These are phyloP conservation scores for Paedocypris micromegethes DNA, from an alignment of 2,797 vertebrate genomes.

Conservation along the genomic window DNA sequence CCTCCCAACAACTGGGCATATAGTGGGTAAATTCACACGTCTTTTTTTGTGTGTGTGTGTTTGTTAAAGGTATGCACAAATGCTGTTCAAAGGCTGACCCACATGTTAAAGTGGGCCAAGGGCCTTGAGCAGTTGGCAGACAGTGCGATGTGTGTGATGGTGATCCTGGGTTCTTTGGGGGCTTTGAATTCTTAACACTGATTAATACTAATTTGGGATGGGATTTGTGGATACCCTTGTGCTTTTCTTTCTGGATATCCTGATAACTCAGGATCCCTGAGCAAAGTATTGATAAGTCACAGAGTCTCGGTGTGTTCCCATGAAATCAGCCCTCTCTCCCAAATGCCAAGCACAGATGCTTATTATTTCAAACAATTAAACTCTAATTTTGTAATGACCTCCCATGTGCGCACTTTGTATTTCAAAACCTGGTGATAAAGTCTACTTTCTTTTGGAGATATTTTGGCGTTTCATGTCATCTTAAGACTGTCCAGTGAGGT, in stretches of 20 bases:
- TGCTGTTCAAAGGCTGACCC: constrained; percentile 58
- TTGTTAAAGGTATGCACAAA: constrained; percentile 9
- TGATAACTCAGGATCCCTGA: too few species aligned
- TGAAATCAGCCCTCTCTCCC: too few species aligned
- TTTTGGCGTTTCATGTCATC: background rate
- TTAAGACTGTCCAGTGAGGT: constrained; percentile 30
- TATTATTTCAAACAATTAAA: too few species aligned
- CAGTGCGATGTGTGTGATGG: constrained; percentile 41
- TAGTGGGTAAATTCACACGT: too few species aligned
- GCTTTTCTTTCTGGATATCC: background rate
- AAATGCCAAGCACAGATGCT: too few species aligned
- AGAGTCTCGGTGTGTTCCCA: too few species aligned
- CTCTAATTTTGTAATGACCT: too few species aligned
- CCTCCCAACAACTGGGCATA: too few species aligned
- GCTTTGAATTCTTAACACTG: background rate
- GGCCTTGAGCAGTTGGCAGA: constrained; percentile 63
- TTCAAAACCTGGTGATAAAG: background rate
- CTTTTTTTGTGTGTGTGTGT: constrained; percentile 3
- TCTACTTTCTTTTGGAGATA: background rate
- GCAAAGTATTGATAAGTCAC: too few species aligned
- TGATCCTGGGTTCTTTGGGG: background rate
- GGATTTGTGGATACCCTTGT: constrained; percentile 18
- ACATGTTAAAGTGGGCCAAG: constrained; percentile 73
- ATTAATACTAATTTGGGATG: constrained; percentile 34
- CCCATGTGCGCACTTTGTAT: too few species aligned